Evolutionary conservation across 1,140 invertebrate genomes (phyloP), one percentile per base, ranked within the genome.

Genomic region (Patella vulgata): DNA sequence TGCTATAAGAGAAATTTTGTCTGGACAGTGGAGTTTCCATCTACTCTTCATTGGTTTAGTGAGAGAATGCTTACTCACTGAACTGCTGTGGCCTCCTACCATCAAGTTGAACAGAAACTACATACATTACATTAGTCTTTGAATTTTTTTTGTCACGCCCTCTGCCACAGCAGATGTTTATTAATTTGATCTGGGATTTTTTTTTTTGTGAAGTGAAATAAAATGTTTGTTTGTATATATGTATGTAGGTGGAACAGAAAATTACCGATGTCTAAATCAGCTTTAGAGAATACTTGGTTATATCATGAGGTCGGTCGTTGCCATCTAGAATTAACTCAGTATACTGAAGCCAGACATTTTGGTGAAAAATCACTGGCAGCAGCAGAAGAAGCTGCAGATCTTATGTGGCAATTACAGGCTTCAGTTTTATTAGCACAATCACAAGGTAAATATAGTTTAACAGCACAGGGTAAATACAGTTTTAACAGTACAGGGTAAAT

Each of bases 241-340:
- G n/a, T n/a, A n/a, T n/a, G n/a, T 50, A 81, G 79, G 14, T 83
- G 79, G 78, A 74, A 81, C 47, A 60, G 71, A 25, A 82, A 82
- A 57, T 54, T 82, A 47, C 79, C 79, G 11, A 50, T 76, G 61
- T 73, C 67, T 31, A 79, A 79, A 55, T 73, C 71, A 53, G 43
- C 71, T 9, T 52, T 82, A 28, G 81, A 83, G 51, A 73, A 61
- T 31, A 80, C 82, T 14, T 85, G 83, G 83, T 59, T 84, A 33
- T 81, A 73, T 62, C 82, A 84, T 59, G 82, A 84, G 66, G 76
- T 84, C 2, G 82, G 82, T 8, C 71, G 81, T 9, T 85, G 83
- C 54, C 72, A 84, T 59, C 65, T 83, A 53, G 82, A 84, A 64
- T 56, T 82, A 14, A 70, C 65, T 14, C 55, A 74, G 30, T 75